Base-by-base conservation (phyloP, 2,888 invertebrate species). In the Stenodera caucasica region DNA sequence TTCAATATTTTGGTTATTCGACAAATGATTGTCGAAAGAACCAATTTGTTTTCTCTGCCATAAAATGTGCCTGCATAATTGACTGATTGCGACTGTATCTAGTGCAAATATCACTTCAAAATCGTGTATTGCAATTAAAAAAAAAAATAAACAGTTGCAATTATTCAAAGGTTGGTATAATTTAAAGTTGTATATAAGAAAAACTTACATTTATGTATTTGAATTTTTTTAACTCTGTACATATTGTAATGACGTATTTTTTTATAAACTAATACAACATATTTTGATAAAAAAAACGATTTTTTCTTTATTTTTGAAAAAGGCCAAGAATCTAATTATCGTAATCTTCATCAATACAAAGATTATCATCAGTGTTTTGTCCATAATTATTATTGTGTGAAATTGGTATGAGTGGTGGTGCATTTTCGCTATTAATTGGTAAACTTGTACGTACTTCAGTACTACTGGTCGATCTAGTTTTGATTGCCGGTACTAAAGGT, bases 341-440 rank as follows among this genome's bases (percentile, higher is more conserved):
- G 67, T 81, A 81, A 72, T 81, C 81, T 71, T 81, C 81, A 70
- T 81, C 81, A 61, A 81, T 81, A 69, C 78, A 80, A 55, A 81
- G 71, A 75, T 74, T 78, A 67, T 79, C 81, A 60, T 76, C 76
- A 29, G 75, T 71, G 66, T 69, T 77, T 56, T 74, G 76, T 58
- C 67, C 68, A 45, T 18, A 50, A 64, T 71, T 76, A 23, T 65
- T 65, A 70, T 67, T 74, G 53, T 71, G 72, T 11, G 77, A 66
- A 58, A 80, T 70, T 11, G 80, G 80, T 65, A 77, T 74, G 57
- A 78, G 64, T 7, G 79, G 78, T 29, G 64, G 55, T 57, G 60
- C 58, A 35, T 53, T 57, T 52, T 63, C 64, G 60, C 57, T 45
- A 23, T 23, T n/a, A 5, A 45, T 45, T 45, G 45, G 45, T 21